Evolutionary conservation across 2,888 invertebrate species (phyloP).

Genomic region (Mongoloraphidia duomilia): DNA sequence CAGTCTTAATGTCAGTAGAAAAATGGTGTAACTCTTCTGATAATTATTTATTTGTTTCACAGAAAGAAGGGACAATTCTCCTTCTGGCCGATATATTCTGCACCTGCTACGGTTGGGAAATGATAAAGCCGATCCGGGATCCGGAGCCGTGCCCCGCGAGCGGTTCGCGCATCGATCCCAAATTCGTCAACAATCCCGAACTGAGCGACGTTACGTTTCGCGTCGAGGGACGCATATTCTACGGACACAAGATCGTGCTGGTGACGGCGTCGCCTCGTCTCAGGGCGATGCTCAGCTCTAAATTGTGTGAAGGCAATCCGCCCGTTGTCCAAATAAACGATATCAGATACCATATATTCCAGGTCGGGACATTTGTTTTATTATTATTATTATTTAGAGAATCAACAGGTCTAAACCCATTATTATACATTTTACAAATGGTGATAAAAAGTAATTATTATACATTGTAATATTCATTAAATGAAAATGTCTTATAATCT

Average conservation of each 20-base stretch:
- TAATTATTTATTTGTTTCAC: slow-evolving; percentile 17
- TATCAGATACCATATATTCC: slow-evolving; percentile 83
- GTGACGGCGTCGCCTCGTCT: slow-evolving; percentile 80
- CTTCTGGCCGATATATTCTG: slow-evolving; percentile 79
- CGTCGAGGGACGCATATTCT: slow-evolving; percentile 81
- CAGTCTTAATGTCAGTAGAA: neutral
- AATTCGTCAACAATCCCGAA: slow-evolving; percentile 88
- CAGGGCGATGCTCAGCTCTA: slow-evolving; percentile 70
- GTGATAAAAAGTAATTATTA: too few relatives aligned
- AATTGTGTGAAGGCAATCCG: slow-evolving; percentile 55
- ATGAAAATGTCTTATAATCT: too few relatives aligned
- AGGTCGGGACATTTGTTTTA: slow-evolving; percentile 37
- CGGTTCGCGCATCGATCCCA: slow-evolving; percentile 74
- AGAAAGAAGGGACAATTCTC: slow-evolving; percentile 80
- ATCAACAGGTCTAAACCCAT: too few relatives aligned
- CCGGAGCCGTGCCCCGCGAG: slow-evolving; percentile 45
- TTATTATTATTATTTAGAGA: too few relatives aligned
- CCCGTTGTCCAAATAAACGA: slow-evolving; percentile 87
- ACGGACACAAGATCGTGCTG: slow-evolving; percentile 86
- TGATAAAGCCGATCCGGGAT: slow-evolving; percentile 61
- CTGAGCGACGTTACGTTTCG: slow-evolving; percentile 85
- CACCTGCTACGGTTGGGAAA: slow-evolving; percentile 78
- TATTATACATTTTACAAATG: too few relatives aligned
- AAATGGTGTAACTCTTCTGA: neutral
- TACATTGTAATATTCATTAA: too few relatives aligned